phyloP scores from a whole-genome alignment of 2,888 invertebrate genomes.

The Synergus laeviventris region DNA sequence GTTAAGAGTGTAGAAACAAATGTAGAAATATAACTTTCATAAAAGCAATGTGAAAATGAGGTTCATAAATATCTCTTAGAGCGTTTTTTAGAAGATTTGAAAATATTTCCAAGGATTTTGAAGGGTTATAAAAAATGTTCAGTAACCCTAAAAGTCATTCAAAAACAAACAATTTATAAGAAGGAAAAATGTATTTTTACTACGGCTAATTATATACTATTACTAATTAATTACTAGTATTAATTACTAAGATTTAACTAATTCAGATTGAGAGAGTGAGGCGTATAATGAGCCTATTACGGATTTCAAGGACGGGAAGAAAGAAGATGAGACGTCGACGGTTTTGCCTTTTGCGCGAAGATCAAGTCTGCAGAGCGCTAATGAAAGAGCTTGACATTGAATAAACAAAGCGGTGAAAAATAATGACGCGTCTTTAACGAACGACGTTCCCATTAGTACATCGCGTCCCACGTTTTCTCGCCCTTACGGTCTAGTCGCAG shows the following conservation, averaged over 20 bases:
- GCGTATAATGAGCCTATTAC: conserved; percentile 4
- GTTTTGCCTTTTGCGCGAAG: conserved; percentile 10
- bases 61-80: too few relatives aligned
- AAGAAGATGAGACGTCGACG: neutral
- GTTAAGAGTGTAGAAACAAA: neutral
- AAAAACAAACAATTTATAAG: too few relatives aligned
- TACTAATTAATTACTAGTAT: too few relatives aligned
- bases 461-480: conserved; percentile 49
- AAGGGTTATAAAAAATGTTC: too few relatives aligned
- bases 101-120: too few relatives aligned
- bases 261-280: neutral
- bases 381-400: conserved; percentile 38
- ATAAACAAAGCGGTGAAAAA: conserved; percentile 40
- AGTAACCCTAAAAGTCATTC: too few relatives aligned
- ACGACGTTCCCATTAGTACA: conserved; percentile 30
- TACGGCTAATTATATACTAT: too few relatives aligned
- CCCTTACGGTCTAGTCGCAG: conserved; percentile 45
- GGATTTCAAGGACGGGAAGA: neutral
- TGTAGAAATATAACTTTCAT: neutral
- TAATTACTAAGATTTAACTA: too few relatives aligned
- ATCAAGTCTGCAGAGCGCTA: neutral
- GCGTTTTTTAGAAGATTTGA: too few relatives aligned
- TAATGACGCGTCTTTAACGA: conserved; percentile 40
- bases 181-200: too few relatives aligned
- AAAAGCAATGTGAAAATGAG: neutral